Percentiles rank a stretch among this genome's conserved stretches.
These are phyloP conservation scores for Diaphora mendica DNA, from an alignment of 2,888 invertebrate species.

Conservation along the genomic window DNA sequence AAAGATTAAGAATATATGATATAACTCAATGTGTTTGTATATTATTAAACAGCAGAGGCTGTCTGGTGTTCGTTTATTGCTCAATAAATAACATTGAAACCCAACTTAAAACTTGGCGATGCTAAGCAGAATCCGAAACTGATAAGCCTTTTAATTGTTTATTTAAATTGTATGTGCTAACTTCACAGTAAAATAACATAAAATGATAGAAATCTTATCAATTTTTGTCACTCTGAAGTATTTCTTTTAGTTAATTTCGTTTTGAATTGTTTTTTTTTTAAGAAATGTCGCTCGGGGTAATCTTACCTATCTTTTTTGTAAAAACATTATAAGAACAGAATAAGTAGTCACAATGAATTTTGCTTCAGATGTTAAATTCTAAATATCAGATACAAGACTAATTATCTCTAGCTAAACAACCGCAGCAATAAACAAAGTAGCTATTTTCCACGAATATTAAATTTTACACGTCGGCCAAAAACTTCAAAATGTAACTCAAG, in stretches of 20 bases:
- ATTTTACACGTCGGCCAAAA: slow-evolving; percentile 11
- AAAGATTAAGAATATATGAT: not conserved
- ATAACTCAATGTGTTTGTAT: not conserved
- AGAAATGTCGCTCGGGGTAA: not conserved
- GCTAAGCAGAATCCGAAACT: too few species aligned
- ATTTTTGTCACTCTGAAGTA: too few species aligned
- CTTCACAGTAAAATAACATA: too few species aligned
- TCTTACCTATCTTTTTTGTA: too few species aligned
- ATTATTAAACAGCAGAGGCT: not conserved
- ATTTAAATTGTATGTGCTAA: too few species aligned
- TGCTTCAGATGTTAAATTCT: not conserved
- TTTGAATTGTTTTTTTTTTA: too few species aligned
- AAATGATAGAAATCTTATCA: too few species aligned
- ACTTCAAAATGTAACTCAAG: slow-evolving; percentile 47
- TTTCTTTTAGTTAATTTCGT: not conserved
- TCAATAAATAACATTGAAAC: not conserved
- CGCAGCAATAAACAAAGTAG: not conserved
- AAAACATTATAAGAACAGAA: too few species aligned
- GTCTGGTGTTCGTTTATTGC: not conserved
- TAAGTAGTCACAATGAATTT: not conserved
- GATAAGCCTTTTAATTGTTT: too few species aligned
- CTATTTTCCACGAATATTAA: not conserved
- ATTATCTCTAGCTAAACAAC: not conserved
- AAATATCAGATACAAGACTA: not conserved
- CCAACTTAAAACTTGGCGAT: too few species aligned